phyloP scores from a whole-genome alignment of 2,797 vertebrate genomes.

The Sebastiscus tertius region DNA sequence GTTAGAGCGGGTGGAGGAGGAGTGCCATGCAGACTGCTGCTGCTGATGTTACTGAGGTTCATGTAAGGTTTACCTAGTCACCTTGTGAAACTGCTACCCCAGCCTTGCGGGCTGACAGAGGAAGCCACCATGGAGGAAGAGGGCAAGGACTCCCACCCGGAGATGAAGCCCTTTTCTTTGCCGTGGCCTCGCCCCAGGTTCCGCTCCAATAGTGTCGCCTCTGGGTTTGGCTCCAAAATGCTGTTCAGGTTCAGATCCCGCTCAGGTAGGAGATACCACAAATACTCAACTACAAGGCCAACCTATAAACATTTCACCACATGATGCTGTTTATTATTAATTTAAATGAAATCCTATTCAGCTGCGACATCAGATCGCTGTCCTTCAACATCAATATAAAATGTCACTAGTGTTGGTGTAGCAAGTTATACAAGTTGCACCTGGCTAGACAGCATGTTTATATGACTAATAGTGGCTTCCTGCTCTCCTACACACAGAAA shows the following conservation, averaged over 20 bases:
- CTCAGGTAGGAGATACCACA: constrained; percentile 74
- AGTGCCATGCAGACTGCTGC: neutral
- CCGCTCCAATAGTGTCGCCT: constrained; percentile 81
- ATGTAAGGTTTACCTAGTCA: neutral
- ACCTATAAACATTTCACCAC: neutral
- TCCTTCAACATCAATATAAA: neutral
- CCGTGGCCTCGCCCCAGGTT: constrained; percentile 64
- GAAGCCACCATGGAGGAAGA: constrained; percentile 63
- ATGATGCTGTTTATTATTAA: neutral
- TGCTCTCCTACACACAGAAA: neutral
- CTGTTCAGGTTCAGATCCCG: constrained; percentile 73
- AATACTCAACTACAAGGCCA: neutral
- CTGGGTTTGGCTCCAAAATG: constrained; percentile 76
- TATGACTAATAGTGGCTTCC: constrained; percentile 27
- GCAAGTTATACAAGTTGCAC: neutral
- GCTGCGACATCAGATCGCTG: neutral
- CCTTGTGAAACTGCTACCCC: neutral
- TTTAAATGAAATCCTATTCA: neutral
- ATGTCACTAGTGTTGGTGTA: neutral
- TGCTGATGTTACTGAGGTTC: neutral
- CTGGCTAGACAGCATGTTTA: neutral
- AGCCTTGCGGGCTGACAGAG: constrained; percentile 7
- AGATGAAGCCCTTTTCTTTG: constrained; percentile 56
- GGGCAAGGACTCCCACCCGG: constrained; percentile 52
- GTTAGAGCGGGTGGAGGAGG: constrained; percentile 24